Conservation (phyloP, 2,113 vertebrate genomes). For the Stigmatopora nigra region DNA sequence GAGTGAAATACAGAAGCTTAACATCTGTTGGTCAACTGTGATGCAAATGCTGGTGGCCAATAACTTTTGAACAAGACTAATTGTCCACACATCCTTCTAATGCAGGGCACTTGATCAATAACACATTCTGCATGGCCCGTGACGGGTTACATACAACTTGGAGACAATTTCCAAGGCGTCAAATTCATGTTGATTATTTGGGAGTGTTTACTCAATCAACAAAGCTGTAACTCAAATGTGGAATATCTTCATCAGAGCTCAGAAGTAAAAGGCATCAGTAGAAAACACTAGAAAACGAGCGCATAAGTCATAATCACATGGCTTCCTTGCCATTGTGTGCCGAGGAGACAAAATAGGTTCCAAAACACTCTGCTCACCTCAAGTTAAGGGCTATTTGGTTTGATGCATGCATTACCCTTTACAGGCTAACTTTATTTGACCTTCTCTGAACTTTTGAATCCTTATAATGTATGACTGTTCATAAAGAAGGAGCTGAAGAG, state of each 20-base stretch:
- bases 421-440: no score
- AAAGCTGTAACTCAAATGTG: neutral
- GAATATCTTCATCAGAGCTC: neutral
- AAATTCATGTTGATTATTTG: neutral
- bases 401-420: no score
- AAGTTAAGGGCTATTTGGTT: no score
- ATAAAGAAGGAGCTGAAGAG: no score
- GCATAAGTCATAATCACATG: neutral
- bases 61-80: neutral
- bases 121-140: conserved; percentile 42
- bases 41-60: conserved; percentile 6
- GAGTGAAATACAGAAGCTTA: neutral
- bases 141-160: neutral
- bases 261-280: neutral
- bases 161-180: neutral
- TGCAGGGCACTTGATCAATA: conserved; percentile 31
- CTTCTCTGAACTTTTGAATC: no score
- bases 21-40: conserved; percentile 4
- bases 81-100: neutral
- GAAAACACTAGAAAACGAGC: neutral
- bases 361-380: no score
- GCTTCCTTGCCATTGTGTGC: neutral
- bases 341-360: no score
- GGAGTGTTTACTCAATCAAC: neutral
- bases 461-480: no score